Conservation (phyloP, 1,140 invertebrate species). For the Bombus waltoni region DNA sequence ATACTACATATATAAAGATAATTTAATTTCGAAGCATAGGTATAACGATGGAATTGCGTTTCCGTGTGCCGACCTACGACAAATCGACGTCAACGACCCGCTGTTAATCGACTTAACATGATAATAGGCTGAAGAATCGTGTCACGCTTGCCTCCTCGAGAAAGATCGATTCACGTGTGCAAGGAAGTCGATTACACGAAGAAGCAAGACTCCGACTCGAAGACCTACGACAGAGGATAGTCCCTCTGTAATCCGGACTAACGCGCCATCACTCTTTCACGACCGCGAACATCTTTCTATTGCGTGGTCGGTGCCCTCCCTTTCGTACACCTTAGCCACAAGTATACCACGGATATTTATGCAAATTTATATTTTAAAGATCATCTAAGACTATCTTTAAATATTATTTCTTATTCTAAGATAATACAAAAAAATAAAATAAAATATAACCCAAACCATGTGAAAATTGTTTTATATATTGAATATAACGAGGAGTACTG, state of each 20-base stretch:
- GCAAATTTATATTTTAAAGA: too few relatives aligned
- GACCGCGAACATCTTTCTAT: conserved; percentile 7
- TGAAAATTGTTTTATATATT: too few relatives aligned
- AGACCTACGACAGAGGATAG: conserved; percentile 51
- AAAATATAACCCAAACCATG: too few relatives aligned
- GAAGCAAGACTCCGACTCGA: conserved; percentile 42
- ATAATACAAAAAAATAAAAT: too few relatives aligned
- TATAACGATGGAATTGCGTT: background rate
- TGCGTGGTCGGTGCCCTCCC: background rate
- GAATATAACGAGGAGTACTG: too few relatives aligned
- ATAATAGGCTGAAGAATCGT: conserved; percentile 55
- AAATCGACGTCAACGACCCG: conserved; percentile 50
- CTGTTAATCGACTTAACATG: conserved; percentile 45
- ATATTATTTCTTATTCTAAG: too few relatives aligned
- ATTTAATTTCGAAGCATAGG: background rate
- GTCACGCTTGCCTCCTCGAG: conserved; percentile 43
- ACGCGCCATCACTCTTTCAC: background rate
- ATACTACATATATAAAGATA: background rate
- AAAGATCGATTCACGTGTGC: conserved; percentile 50
- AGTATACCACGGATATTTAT: background rate
- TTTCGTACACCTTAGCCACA: background rate
- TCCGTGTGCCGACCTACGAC: conserved; percentile 6
- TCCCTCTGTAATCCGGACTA: conserved; percentile 26
- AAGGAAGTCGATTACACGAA: conserved; percentile 56
- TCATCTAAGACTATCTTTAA: too few relatives aligned